Evolutionary conservation across 2,888 invertebrate genomes (phyloP).

Genomic region (Acrobasis suavella): DNA sequence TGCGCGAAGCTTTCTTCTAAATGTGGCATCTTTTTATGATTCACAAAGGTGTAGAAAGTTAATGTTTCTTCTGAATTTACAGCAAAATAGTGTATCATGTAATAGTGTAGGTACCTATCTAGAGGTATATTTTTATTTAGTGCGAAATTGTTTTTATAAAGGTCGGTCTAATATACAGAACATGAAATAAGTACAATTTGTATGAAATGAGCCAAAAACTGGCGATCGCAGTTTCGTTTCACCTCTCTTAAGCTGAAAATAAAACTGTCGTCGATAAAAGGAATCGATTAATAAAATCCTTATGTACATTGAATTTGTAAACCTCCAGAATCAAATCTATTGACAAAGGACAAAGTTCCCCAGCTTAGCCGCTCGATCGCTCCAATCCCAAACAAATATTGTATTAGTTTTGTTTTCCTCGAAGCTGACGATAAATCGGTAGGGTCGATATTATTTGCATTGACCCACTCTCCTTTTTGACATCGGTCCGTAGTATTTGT

Average conservation of each 20-base stretch:
- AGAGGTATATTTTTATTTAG: too few relatives aligned
- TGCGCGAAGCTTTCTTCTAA: not conserved
- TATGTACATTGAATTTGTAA: not conserved
- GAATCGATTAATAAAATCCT: not conserved
- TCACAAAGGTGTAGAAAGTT: too few relatives aligned
- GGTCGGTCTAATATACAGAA: too few relatives aligned
- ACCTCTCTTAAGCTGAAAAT: too few relatives aligned
- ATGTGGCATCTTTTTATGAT: not conserved
- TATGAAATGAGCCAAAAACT: too few relatives aligned
- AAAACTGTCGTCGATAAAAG: too few relatives aligned
- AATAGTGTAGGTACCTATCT: too few relatives aligned
- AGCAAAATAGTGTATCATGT: too few relatives aligned
- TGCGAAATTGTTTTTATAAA: too few relatives aligned
- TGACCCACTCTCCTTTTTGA: constrained; percentile 53
- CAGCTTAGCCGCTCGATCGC: constrained; percentile 22
- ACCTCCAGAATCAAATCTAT: constrained; percentile 36
- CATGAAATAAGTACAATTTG: too few relatives aligned
- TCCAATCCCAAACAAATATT: constrained; percentile 50
- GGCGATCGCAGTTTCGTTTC: too few relatives aligned
- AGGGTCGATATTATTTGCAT: constrained; percentile 64
- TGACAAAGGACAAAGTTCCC: constrained; percentile 56
- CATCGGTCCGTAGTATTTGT: constrained; percentile 66
- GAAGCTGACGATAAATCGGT: constrained; percentile 73
- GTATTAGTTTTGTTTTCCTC: constrained; percentile 45
- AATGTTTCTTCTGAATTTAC: too few relatives aligned